Base-by-base conservation (phyloP, 2,113 vertebrate species). In the Psophia crepitans region DNA sequence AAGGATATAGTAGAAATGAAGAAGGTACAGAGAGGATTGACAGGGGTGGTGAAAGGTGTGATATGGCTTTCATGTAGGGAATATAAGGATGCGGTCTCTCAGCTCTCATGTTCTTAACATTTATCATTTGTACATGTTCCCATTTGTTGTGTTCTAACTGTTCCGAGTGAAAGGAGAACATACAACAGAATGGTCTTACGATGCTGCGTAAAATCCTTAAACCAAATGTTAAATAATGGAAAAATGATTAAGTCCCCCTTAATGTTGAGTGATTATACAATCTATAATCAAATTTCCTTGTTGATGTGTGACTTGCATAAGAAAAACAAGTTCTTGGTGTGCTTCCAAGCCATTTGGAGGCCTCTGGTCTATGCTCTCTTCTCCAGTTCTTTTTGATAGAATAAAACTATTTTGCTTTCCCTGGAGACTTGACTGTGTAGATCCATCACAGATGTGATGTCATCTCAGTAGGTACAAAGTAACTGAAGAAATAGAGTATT, bases 311-410 rank as follows among this genome's bases (percentile, higher is more conserved):
- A 84, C 88, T 77, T 89, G 75, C 75, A 76, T 81, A 87, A 87
- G 95, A 89, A 94, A 96, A 95, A 90, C 65, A 94, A 90, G 37
- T 84, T 84, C 65, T 95, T 93, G 92, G 39, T 90, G 51, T 79
- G 27, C 39, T 89, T 97, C 94, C 95, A 97, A 71, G 22, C 61
- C 27, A 30, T 87, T 94, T 92, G 93, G 53, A 97, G 87, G 33
- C 22, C 22, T 93, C 46, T 75, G 84, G 43, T 92, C 69, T 86
- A 8, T 84, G 86, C 69, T 94, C 35, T 94, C 73, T 90, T 92
- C 80, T 94, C 83, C 56, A 84, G 14, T 93, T 97, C 46, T 95
- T 94, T 94, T 66, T 78, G 33, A 70, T 68, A 51, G 32, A 71
- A 92, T 27, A 84, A 82, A 93, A 46, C 24, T 71, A 48, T 79